Evolutionary conservation across 2,888 invertebrate genomes (phyloP), one percentile per base, ranked within the genome.

Genomic region (Drosophila buzzatii): DNA sequence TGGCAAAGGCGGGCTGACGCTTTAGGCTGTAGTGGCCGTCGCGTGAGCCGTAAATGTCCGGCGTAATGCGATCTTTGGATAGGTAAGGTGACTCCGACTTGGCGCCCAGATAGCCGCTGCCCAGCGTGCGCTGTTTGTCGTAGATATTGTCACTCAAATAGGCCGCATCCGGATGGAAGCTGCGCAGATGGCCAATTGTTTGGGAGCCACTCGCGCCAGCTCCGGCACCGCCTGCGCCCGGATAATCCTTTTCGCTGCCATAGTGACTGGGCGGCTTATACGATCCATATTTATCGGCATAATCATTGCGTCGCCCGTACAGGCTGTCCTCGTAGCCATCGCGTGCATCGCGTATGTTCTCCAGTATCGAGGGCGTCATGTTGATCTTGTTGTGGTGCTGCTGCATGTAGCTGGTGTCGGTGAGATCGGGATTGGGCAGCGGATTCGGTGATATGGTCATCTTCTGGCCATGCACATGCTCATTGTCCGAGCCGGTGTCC

Each of bases 401-500:
- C 77, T 94, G 93, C 55, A 94, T 87, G 90, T 94, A 95, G 71
- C 94, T 94, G 27, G 94, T 94, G 88, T 96, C 96, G 0, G 96
- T 96, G 59, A 97, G 95, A 90, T 97, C 97, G 0, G 97, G 96
- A 93, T 96, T 95, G n/a, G 97, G 96, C 78, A 95, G 85, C 2
- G 95, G 95, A 84, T 97, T 96, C 0, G 96, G 96, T 39, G 95
- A 95, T 66, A 93, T 94, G 2, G 94, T 95, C 31, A 94, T 94
- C 87, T 95, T 95, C 84, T 94, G 92, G 2, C 92, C 92, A 64
- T 94, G 94, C 35, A 92, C 86, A 12, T 90, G 92, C 85, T 96
- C 96, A 86, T 95, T 96, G 90, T 97, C 97, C 0, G 97, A 96
- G 9, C 95, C 96, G 0, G 96, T 96, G 77, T 96, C 96, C 66